phyloP scores from a whole-genome alignment of 2,888 invertebrate species.

The Caenorhabditis japonica region DNA sequence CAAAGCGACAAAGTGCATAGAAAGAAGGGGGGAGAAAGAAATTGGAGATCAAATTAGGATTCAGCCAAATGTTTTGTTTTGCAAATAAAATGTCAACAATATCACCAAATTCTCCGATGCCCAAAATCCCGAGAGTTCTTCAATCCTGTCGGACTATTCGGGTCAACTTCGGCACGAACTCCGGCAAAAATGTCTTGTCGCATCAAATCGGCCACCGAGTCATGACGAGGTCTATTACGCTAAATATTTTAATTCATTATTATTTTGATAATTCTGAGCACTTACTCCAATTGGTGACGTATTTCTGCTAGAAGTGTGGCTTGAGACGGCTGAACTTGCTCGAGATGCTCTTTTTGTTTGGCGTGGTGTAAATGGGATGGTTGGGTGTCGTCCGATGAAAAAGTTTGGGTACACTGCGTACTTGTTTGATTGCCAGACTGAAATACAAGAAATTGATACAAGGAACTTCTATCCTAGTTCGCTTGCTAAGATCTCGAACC shows the following conservation, averaged over 20 bases:
- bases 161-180: conserved; percentile 46
- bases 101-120: conserved; percentile 69
- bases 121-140: conserved; percentile 74
- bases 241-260: neutral
- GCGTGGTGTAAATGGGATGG: conserved; percentile 42
- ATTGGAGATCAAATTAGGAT: neutral
- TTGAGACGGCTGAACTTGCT: conserved; percentile 37
- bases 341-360: conserved; percentile 33
- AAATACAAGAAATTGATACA: too few relatives aligned
- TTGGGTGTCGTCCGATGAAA: conserved; percentile 79
- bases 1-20: too few relatives aligned
- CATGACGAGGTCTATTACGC: conserved; percentile 45
- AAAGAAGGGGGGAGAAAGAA: too few relatives aligned
- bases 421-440: conserved; percentile 88
- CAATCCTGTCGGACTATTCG: conserved; percentile 73
- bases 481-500: too few relatives aligned
- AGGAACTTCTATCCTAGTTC: too few relatives aligned
- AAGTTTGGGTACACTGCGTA: conserved; percentile 90
- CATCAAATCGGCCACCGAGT: conserved; percentile 51
- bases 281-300: conserved; percentile 39
- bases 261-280: neutral
- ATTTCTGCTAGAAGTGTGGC: conserved; percentile 36
- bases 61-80: neutral
- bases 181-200: conserved; percentile 38
- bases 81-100: neutral